phyloP scores from a whole-genome alignment of 1,140 invertebrate species.

The Caenorhabditis briggsae region DNA sequence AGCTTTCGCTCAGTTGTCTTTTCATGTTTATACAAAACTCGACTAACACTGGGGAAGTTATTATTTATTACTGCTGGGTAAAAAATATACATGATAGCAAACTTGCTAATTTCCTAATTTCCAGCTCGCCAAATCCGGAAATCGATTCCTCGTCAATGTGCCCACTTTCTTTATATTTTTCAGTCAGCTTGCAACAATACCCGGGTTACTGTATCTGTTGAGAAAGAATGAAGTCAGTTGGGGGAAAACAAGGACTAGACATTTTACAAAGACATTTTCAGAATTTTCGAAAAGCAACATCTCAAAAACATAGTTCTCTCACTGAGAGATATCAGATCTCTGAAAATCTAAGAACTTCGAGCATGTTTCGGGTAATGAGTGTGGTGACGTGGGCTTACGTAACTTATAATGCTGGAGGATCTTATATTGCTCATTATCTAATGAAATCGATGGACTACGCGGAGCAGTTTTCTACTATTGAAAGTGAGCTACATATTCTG shows the following conservation, averaged over 20 bases:
- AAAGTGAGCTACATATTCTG: not conserved
- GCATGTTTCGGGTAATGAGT: not conserved
- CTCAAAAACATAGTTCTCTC: not conserved
- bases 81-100: not conserved
- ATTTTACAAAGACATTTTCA: not conserved
- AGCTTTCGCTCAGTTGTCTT: not conserved
- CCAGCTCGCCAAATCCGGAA: not conserved
- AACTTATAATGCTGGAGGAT: not conserved
- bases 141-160: not conserved
- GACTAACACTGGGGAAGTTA: not conserved
- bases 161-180: slow-evolving; percentile 12
- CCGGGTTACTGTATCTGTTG: not conserved
- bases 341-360: not conserved
- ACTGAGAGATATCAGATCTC: slow-evolving; percentile 9
- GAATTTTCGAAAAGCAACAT: not conserved
- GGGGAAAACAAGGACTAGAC: not conserved
- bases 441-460: not conserved
- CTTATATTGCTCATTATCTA: not conserved
- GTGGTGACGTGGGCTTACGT: not conserved
- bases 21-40: not conserved
- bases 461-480: not conserved
- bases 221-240: not conserved
- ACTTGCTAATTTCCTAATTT: not conserved
- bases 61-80: slow-evolving; percentile 42
- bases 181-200: not conserved